These are phyloP conservation scores for Liopterus haemorrhoidalis DNA, from an alignment of 2,888 invertebrate genomes.

Conservation along the genomic window DNA sequence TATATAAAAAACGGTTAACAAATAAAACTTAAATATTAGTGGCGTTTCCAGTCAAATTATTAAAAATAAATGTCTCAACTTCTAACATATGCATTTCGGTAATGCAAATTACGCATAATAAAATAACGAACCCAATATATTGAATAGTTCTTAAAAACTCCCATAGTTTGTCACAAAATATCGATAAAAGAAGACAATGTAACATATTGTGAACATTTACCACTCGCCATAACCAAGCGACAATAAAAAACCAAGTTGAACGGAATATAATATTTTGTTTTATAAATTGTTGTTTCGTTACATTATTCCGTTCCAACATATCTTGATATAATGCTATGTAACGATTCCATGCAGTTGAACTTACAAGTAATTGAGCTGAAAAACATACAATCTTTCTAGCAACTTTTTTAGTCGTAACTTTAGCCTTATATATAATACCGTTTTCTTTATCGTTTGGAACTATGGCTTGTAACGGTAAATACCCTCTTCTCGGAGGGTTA, in stretches of 20 bases:
- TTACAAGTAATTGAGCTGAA: slow-evolving; percentile 64
- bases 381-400: slow-evolving; percentile 60
- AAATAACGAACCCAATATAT: slow-evolving; percentile 63
- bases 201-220: slow-evolving; percentile 73
- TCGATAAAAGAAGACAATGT: slow-evolving; percentile 66
- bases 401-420: slow-evolving; percentile 61
- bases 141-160: slow-evolving; percentile 65
- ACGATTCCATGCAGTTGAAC: slow-evolving; percentile 77
- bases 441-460: slow-evolving; percentile 47
- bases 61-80: slow-evolving; percentile 52
- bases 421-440: slow-evolving; percentile 60
- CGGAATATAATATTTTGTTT: slow-evolving; percentile 59
- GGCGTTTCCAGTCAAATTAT: slow-evolving; percentile 44
- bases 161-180: slow-evolving; percentile 79
- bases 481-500: slow-evolving; percentile 68
- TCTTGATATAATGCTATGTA: slow-evolving; percentile 76
- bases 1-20: slow-evolving; percentile 8
- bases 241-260: slow-evolving; percentile 67
- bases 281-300: slow-evolving; percentile 49
- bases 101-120: slow-evolving; percentile 60
- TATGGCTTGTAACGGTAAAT: slow-evolving; percentile 59
- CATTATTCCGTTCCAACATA: slow-evolving; percentile 60
- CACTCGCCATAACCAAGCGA: slow-evolving; percentile 70
- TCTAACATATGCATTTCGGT: slow-evolving; percentile 68
- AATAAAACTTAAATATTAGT: slow-evolving; percentile 27